Conservation (phyloP, 2,113 vertebrate species). For the Burhinus bistriatus region DNA sequence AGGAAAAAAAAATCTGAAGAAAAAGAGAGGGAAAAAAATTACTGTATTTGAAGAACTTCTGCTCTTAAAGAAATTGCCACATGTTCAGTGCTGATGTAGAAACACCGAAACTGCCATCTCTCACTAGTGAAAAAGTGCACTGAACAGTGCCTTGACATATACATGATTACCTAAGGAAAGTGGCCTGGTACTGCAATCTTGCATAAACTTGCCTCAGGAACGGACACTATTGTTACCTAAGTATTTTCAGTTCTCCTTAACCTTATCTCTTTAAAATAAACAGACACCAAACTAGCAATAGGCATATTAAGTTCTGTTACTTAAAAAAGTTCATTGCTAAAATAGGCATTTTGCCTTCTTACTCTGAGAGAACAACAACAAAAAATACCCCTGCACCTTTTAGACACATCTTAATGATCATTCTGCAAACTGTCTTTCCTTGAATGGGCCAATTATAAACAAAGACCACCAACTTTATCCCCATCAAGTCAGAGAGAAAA, state of each 20-base stretch:
- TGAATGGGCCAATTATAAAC: neutral
- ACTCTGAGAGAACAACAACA: neutral
- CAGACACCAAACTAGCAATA: neutral
- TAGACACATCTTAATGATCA: neutral
- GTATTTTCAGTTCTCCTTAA: neutral
- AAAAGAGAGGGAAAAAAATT: accelerated
- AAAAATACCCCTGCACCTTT: neutral
- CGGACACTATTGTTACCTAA: neutral
- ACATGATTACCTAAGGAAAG: neutral
- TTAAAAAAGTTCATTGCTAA: neutral
- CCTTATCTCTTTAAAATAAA: neutral
- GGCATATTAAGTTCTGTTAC: neutral
- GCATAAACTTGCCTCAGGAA: neutral
- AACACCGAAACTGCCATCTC: neutral
- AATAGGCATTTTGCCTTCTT: neutral
- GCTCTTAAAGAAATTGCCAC: neutral
- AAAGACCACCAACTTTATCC: neutral
- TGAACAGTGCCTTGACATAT: neutral
- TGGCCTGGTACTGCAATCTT: neutral
- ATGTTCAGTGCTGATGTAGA: neutral
- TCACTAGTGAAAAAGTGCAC: neutral
- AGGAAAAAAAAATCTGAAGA: neutral
- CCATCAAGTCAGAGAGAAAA: neutral
- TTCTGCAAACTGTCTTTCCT: neutral
- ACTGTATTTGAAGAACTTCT: neutral